A percentile compares a stretch with the other conserved stretches of the same genome.
These are phyloP conservation scores for Mythimna vitellina DNA, from an alignment of 2,888 invertebrate species.

Conservation along the genomic window DNA sequence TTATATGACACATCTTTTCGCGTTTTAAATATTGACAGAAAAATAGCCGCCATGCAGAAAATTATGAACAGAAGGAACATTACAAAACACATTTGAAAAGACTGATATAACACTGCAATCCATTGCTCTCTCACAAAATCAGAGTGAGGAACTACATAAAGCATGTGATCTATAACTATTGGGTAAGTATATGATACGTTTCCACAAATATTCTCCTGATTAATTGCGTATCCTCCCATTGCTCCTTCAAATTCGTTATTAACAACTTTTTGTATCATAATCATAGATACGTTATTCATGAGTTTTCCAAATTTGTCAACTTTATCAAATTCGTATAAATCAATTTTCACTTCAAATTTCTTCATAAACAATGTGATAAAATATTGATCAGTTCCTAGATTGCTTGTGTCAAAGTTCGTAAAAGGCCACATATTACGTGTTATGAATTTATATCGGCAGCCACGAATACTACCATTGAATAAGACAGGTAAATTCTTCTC, in stretches of 20 bases:
- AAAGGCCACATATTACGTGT: slow-evolving; percentile 68
- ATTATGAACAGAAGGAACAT: slow-evolving; percentile 53
- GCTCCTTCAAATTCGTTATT: slow-evolving; percentile 67
- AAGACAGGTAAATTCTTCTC: slow-evolving; percentile 3
- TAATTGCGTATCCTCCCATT: slow-evolving; percentile 44
- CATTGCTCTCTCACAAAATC: slow-evolving; percentile 48
- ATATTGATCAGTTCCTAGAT: slow-evolving; percentile 63
- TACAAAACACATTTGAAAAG: slow-evolving; percentile 24
- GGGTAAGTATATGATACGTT: slow-evolving; percentile 63
- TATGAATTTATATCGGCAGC: slow-evolving; percentile 65
- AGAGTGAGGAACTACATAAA: slow-evolving; percentile 50
- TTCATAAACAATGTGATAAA: slow-evolving; percentile 62
- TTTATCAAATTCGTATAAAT: slow-evolving; percentile 59
- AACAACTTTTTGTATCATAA: slow-evolving; percentile 62
- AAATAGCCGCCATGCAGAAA: slow-evolving; percentile 55
- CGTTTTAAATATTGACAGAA: slow-evolving; percentile 62
- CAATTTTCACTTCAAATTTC: slow-evolving; percentile 55
- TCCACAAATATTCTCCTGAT: neutral
- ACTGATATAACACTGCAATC: slow-evolving; percentile 48
- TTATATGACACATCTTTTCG: slow-evolving; percentile 57
- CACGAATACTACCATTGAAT: slow-evolving; percentile 21
- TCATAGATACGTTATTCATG: slow-evolving; percentile 48
- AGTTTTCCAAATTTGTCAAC: slow-evolving; percentile 65
- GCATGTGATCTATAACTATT: slow-evolving; percentile 48
- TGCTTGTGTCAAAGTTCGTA: slow-evolving; percentile 58